Evolutionary conservation across 2,888 invertebrate genomes (phyloP), one percentile per base, ranked within the genome.

Genomic region (Keiferia lycopersicella): DNA sequence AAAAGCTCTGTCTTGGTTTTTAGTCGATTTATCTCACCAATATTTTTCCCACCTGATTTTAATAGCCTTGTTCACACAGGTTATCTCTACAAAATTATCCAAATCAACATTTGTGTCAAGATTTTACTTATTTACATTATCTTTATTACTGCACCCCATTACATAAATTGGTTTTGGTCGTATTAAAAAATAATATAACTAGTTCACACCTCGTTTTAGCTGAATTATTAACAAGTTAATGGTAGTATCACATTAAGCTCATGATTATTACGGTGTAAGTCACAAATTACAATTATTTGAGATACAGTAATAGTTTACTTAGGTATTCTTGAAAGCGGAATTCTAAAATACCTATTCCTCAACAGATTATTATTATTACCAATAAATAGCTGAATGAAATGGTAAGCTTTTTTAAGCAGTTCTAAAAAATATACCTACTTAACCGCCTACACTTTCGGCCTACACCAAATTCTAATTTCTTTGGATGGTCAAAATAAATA

Each of bases 81-180:
- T 58, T 58, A 58, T 58, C 39, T 56, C 12, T 20, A 20, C 30
- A 56, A 56, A 56, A 56, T 56, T 56, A 56, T 58, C 58, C 38
- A 45, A 60, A 60, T 60, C 22, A 60, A 60, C 60, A 60, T 60
- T 60, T 26, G 39, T 60, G 60, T 45, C 60, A 60, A 30, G 45
- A 45, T 41, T 60, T 48, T 34, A 34, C 4, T 18, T 56, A 16
- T 16, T 22, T n/a, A 60, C 18, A 45, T 60, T 60, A 60, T 60
- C 60, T 60, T 60, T 60, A 60, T 60, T 60, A 45, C 60, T 45
- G 10, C 26, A 60, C 41, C 60, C 60, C 60, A 45, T 60, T 60
- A 60, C 60, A 60, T 45, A 60, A 60, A 60, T 45, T 60, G 60
- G 45, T 45, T 26, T 45, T 14, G 26, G 22, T 60, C 45, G 39